A percentile compares a stretch with the other conserved stretches of the same genome.
Conservation (phyloP, 2,113 vertebrate genomes). For the Mesoclemmys tuberculata region DNA sequence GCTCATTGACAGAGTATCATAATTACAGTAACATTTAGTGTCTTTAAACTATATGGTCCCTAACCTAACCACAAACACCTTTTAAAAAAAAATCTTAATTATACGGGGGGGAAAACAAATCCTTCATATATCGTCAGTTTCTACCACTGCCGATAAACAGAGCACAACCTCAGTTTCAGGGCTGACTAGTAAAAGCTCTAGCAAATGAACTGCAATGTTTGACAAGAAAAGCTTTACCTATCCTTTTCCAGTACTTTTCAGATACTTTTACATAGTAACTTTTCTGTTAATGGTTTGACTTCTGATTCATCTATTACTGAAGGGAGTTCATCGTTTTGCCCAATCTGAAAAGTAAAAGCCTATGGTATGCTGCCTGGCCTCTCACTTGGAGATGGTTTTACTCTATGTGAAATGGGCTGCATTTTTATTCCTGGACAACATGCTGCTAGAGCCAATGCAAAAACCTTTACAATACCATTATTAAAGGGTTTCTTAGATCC, state of each 20-base stretch:
- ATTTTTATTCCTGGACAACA: not conserved
- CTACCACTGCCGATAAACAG: not conserved
- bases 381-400: not conserved
- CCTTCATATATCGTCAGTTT: not conserved
- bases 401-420: not conserved
- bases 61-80: not conserved
- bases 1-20: too few species aligned
- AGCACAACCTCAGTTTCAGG: not conserved
- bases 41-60: not conserved
- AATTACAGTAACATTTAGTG: rapidly evolving
- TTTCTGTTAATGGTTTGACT: slow-evolving; percentile 60
- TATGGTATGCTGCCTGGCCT: not conserved
- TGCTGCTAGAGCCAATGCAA: not conserved
- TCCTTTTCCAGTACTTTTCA: slow-evolving; percentile 9
- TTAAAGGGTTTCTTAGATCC: not conserved
- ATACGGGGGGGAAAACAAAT: rapidly evolving
- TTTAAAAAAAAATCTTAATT: not conserved
- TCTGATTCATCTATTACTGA: slow-evolving; percentile 16
- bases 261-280: slow-evolving; percentile 21
- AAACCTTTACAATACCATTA: not conserved
- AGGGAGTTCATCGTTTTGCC: slow-evolving; percentile 13
- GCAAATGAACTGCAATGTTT: not conserved
- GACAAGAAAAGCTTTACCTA: slow-evolving; percentile 6
- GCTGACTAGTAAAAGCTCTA: not conserved
- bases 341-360: slow-evolving; percentile 4